Base-by-base conservation (phyloP, 2,888 invertebrate species). In the Clunio marinus region DNA sequence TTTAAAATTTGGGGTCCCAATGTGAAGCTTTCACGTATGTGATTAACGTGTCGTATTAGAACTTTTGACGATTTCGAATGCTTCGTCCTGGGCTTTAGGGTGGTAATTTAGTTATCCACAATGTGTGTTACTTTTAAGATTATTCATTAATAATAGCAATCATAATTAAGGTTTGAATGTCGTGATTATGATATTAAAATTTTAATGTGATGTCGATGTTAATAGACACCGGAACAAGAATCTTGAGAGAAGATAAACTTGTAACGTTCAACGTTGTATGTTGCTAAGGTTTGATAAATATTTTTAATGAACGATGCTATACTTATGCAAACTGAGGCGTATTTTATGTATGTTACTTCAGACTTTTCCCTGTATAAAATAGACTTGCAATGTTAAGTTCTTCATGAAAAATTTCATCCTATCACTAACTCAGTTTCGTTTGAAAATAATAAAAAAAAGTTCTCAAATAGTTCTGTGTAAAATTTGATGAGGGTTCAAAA, bases 401-500 rank as follows among this genome's bases (percentile, higher is more conserved):
- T n/a, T n/a, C n/a, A n/a, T n/a, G n/a, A n/a, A n/a, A n/a, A n/a
- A n/a, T n/a, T n/a, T n/a, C n/a, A n/a, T n/a, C n/a, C n/a, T n/a
- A n/a, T n/a, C n/a, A n/a, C n/a, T n/a, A n/a, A 32, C 10, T 32
- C 32, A 7, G 4, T 32, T 32, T 32, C 32, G 32, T 32, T 32
- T 10, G n/a, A n/a, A n/a, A n/a, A n/a, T n/a, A n/a, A n/a, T n/a
- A n/a, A n/a, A n/a, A n/a, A n/a, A n/a, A n/a, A n/a, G n/a, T n/a
- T n/a, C n/a, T n/a, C n/a, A n/a, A n/a, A n/a, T n/a, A n/a, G n/a
- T n/a, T n/a, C n/a, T n/a, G n/a, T n/a, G n/a, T n/a, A n/a, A n/a
- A n/a, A n/a, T 66, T 55, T 66, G 66, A 66, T 55, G 35, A 66
- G 55, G 66, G 66, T 66, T 63, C 62, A 45, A 63, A 13, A 24